Base-by-base conservation (phyloP, 2,797 vertebrate species). In the Hylomyscus alleni region DNA sequence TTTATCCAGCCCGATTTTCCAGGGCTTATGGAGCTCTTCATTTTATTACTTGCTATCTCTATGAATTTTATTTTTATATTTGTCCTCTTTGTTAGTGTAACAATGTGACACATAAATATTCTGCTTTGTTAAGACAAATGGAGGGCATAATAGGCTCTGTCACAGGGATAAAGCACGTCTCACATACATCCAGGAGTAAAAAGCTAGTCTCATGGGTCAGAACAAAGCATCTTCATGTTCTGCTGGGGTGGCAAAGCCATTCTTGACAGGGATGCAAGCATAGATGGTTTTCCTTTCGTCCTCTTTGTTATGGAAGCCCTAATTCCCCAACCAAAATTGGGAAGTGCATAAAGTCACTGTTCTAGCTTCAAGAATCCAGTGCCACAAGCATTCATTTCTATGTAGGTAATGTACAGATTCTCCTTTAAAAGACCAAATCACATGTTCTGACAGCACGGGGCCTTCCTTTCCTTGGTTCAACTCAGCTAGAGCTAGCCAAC, bases 331-430 rank as follows among this genome's bases (percentile, higher is more conserved):
- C 20, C 56, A 56, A 90, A 80, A 90, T 86, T 1, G 82, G 56
- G 26, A 92, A 95, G 50, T 78, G 5, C 17, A 81, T 65, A 91
- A 89, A 94, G 73, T 82, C 81, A 91, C 19, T 73, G 22, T 9
- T 78, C 20, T 40, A 54, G 50, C 80, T 86, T 93, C 85, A 94
- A 75, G 29, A 81, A 80, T 19, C 10, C 47, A 80, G n/a, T 72
- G 76, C n/a, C 58, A 91, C 2, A 93, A 75, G 92, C 26, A 82
- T 94, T 75, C 54, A 76, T 76, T 93, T 93, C 47, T 81, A n/a
- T 62, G n/a, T 72, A 56, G 56, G 34, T 50, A 89, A 62, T 52
- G 73, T 50, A 73, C 54, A 6, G 7, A 13, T 90, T 87, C 89
- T 80, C 56, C n/a, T 40, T 86, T 31, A 86, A 80, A 73, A 90